Conservation (phyloP, 2,113 vertebrate species). For the Microtus montanus region DNA sequence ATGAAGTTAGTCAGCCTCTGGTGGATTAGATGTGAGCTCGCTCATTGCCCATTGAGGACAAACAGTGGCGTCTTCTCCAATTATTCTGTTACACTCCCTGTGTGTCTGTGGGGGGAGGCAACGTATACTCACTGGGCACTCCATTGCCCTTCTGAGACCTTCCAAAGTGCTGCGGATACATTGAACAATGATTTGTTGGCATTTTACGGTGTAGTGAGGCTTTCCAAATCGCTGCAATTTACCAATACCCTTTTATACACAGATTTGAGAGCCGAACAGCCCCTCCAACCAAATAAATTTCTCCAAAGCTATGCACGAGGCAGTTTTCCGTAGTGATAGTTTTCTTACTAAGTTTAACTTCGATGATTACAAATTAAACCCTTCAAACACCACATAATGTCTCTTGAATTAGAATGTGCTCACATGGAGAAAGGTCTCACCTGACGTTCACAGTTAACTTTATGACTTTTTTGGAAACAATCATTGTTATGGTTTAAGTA, state of each 20-base stretch:
- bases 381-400: background rate
- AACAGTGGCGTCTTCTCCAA: background rate
- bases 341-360: slow-evolving; percentile 33
- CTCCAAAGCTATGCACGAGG: background rate
- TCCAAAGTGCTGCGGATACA: background rate
- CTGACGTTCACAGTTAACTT: background rate
- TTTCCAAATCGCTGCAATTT: background rate
- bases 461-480: background rate
- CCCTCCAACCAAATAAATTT: background rate
- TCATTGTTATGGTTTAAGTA: background rate
- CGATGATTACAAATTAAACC: background rate
- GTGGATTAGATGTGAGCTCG: background rate
- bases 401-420: background rate
- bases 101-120: background rate
- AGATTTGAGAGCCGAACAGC: background rate
- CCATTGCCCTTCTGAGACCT: background rate
- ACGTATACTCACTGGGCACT: background rate
- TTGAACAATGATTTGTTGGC: background rate
- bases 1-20: background rate
- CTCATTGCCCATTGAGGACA: background rate
- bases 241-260: background rate
- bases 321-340: background rate
- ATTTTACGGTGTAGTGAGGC: slow-evolving; percentile 10
- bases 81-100: background rate
- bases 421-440: background rate